phyloP scores from a whole-genome alignment of 2,113 vertebrate species.

The Brachyistius frenatus region DNA sequence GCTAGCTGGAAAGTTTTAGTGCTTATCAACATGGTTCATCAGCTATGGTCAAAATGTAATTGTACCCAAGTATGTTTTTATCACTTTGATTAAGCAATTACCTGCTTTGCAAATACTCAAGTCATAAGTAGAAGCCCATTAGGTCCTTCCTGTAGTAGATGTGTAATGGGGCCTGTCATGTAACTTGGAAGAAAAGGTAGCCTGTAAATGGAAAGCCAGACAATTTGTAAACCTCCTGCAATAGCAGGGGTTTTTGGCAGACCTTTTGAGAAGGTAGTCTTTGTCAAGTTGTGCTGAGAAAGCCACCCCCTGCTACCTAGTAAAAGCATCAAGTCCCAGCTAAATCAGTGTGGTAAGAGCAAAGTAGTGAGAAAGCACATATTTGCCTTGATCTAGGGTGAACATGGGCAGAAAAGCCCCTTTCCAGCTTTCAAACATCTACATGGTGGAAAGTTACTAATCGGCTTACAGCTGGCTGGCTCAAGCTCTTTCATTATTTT shows the following conservation, averaged over 20 bases:
- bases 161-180: conserved; percentile 76
- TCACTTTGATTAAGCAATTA: conserved; percentile 74
- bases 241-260: conserved; percentile 72
- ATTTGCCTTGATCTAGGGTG: conserved; percentile 72
- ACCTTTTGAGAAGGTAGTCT: conserved; percentile 73
- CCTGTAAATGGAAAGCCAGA: conserved; percentile 78
- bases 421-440: conserved; percentile 67
- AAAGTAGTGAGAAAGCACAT: conserved; percentile 65
- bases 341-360: conserved; percentile 42
- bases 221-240: conserved; percentile 77
- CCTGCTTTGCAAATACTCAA: conserved; percentile 78
- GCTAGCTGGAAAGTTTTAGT: conserved; percentile 48
- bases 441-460: conserved; percentile 78
- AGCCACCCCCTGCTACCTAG: conserved; percentile 40
- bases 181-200: conserved; percentile 76
- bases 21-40: conserved; percentile 60
- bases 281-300: conserved; percentile 60
- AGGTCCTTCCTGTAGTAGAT: conserved; percentile 74
- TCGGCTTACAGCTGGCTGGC: conserved; percentile 75
- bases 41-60: conserved; percentile 53
- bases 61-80: conserved; percentile 59
- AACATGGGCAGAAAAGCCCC: conserved; percentile 68
- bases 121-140: conserved; percentile 73
- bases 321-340: conserved; percentile 43
- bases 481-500: conserved; percentile 67